Conservation (phyloP, 2,797 vertebrate species). For the Sylvia borin region DNA sequence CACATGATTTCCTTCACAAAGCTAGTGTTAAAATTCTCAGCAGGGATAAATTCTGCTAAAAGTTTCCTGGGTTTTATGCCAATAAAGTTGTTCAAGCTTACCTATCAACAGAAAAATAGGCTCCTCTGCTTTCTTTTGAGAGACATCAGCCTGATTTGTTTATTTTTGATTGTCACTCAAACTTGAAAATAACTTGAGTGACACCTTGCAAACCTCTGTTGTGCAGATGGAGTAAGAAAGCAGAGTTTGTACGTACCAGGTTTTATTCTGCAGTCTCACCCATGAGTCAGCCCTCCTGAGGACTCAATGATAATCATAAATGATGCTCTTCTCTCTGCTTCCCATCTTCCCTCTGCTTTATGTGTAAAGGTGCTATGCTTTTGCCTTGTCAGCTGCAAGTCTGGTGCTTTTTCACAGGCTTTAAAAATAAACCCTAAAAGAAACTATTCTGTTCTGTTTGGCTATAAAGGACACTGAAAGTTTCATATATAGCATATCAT, state of each 20-base stretch:
- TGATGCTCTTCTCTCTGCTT: background rate
- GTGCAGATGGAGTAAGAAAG: background rate
- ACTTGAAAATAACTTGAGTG: background rate
- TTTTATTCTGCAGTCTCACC: background rate
- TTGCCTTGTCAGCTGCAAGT: background rate
- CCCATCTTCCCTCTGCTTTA: background rate
- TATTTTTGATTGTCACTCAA: background rate
- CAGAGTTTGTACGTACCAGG: background rate
- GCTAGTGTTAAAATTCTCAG: background rate
- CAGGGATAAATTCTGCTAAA: background rate
- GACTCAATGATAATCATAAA: background rate
- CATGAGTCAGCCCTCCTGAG: background rate
- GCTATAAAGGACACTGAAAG: constrained; percentile 11
- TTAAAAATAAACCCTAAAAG: constrained; percentile 38
- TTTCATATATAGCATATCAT: background rate
- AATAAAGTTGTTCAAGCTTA: background rate
- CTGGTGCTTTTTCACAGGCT: background rate
- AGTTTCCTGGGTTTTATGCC: background rate
- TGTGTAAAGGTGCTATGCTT: background rate
- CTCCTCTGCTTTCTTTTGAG: background rate
- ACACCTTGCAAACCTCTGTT: background rate
- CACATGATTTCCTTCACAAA: background rate
- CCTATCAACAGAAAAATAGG: background rate
- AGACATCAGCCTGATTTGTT: background rate
- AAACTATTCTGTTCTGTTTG: background rate